phyloP scores from a whole-genome alignment of 1,140 invertebrate species.

The Drosophila lowei region DNA sequence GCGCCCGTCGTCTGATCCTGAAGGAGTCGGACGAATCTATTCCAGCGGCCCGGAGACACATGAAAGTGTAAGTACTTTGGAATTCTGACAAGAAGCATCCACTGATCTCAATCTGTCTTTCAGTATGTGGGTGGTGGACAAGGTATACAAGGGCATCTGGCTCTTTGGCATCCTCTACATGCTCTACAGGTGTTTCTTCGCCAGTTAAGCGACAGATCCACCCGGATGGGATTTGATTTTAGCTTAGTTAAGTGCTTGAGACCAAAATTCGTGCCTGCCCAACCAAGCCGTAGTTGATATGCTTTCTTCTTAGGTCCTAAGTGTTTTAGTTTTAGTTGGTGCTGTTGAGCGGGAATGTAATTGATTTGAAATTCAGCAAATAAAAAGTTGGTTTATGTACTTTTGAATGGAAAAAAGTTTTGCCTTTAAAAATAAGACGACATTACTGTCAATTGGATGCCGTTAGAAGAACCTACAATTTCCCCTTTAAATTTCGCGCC shows the following conservation, averaged over 20 bases:
- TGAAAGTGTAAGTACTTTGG: constrained; percentile 87
- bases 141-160: constrained; percentile 73
- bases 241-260: constrained; percentile 68
- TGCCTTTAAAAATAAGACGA: no score
- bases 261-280: constrained; percentile 64
- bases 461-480: no score
- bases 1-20: constrained; percentile 90
- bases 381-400: constrained; percentile 50
- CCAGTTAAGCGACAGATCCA: constrained; percentile 35
- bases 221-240: not conserved
- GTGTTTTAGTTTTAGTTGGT: constrained; percentile 54
- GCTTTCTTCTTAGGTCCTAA: constrained; percentile 29
- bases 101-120: constrained; percentile 10
- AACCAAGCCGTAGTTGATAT: constrained; percentile 49
- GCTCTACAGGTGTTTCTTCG: constrained; percentile 72
- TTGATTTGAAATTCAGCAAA: constrained; percentile 48
- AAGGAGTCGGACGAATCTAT: constrained; percentile 93
- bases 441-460: no score
- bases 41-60: constrained; percentile 90
- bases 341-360: constrained; percentile 46
- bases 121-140: constrained; percentile 81
- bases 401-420: not conserved
- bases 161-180: constrained; percentile 68
- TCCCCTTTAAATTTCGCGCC: no score
- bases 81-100: constrained; percentile 62